phyloP scores from a whole-genome alignment of 2,797 vertebrate genomes.

The Limosa lapponica region DNA sequence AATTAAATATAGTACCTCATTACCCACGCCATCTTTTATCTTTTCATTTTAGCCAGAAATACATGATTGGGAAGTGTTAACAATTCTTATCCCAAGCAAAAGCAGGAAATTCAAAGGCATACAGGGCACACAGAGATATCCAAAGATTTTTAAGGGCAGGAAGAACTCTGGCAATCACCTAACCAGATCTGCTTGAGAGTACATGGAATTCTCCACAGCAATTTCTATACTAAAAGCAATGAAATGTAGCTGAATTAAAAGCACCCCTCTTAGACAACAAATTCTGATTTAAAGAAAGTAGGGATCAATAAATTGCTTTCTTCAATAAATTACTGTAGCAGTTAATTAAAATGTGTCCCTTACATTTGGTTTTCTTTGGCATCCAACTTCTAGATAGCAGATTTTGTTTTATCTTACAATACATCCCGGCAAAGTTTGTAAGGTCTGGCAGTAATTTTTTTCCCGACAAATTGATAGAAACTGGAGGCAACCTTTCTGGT shows the following conservation, averaged over 20 bases:
- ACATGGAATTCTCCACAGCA: neutral
- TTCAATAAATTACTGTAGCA: constrained; percentile 23
- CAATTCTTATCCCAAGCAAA: neutral
- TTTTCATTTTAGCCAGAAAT: neutral
- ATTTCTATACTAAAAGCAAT: neutral
- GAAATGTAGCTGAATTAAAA: neutral
- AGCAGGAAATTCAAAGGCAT: neutral
- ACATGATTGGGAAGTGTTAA: neutral
- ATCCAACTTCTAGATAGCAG: neutral
- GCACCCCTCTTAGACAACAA: neutral
- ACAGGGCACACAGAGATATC: neutral
- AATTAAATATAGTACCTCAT: neutral
- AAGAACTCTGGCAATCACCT: neutral
- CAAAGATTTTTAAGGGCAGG: neutral
- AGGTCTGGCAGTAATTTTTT: neutral
- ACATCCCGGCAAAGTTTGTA: neutral
- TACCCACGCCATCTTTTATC: neutral
- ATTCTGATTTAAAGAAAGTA: neutral
- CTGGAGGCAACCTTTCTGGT: neutral
- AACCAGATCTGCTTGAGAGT: neutral
- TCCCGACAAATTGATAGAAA: neutral
- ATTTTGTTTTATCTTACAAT: neutral
- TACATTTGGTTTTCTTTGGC: neutral
- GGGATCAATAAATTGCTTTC: neutral
- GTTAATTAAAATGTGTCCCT: constrained; percentile 21